Conservation (phyloP, 2,797 vertebrate species). For the Halcyon leucocephala region DNA sequence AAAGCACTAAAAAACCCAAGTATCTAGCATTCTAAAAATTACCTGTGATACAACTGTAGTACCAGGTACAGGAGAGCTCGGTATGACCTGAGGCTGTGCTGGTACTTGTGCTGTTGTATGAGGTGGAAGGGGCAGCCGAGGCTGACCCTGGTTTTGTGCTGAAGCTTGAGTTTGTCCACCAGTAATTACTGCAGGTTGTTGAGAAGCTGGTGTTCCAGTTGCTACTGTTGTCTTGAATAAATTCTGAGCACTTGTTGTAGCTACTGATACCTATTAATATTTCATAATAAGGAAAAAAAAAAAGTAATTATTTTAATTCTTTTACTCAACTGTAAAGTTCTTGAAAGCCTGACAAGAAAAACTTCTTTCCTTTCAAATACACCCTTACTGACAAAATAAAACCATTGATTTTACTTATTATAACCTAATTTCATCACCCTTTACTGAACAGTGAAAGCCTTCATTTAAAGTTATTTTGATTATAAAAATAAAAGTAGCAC, state of each 20-base stretch:
- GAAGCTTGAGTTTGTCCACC: slow-evolving; percentile 76
- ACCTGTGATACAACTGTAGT: slow-evolving; percentile 86
- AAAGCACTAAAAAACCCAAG: background rate
- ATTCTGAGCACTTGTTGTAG: slow-evolving; percentile 48
- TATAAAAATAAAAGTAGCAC: background rate
- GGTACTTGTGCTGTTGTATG: slow-evolving; percentile 42
- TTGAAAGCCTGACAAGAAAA: background rate
- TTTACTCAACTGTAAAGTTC: background rate
- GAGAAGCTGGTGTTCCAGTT: slow-evolving; percentile 68
- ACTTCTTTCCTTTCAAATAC: background rate
- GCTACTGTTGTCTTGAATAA: slow-evolving; percentile 53
- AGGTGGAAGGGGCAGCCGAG: slow-evolving; percentile 68
- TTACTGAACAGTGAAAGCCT: background rate
- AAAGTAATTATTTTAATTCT: background rate
- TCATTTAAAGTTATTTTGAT: background rate
- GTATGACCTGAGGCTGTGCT: slow-evolving; percentile 66
- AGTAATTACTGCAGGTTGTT: slow-evolving; percentile 77
- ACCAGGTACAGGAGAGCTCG: slow-evolving; percentile 78
- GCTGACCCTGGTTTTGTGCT: slow-evolving; percentile 73
- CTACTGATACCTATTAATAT: slow-evolving; percentile 68
- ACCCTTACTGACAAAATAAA: background rate
- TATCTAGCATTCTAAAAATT: background rate
- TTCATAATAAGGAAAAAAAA: background rate
- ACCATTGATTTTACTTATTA: background rate
- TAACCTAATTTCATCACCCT: background rate